Evolutionary conservation across 2,113 vertebrate genomes (phyloP).

Genomic region (Coptodon bakossiorum): DNA sequence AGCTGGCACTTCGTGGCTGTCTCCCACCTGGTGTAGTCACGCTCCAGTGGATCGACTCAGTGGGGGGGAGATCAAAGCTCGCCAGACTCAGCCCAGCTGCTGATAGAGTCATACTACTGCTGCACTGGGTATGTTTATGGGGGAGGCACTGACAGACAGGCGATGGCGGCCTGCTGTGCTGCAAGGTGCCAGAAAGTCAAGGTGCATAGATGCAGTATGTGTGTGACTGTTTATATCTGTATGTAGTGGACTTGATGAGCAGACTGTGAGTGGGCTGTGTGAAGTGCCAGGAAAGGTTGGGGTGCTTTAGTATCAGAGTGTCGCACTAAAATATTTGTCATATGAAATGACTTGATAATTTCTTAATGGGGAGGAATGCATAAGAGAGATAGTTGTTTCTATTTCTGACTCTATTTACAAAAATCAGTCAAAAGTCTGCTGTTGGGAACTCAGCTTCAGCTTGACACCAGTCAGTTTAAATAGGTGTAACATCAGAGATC

Average conservation of each 20-base stretch:
- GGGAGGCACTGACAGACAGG: conserved; percentile 35
- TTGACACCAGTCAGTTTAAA: neutral
- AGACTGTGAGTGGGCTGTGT: conserved; percentile 58
- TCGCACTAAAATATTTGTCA: neutral
- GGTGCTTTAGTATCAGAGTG: neutral
- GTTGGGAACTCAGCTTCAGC: neutral
- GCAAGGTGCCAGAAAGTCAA: conserved; percentile 12
- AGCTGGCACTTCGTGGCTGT: neutral
- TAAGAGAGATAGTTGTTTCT: neutral
- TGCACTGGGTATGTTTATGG: conserved; percentile 17
- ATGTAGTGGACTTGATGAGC: conserved; percentile 8
- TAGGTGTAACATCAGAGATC: neutral
- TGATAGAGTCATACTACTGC: conserved; percentile 20
- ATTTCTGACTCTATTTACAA: neutral
- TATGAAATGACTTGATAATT: neutral
- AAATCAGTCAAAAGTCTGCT: neutral
- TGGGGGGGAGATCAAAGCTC: neutral
- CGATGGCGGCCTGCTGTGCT: conserved; percentile 26
- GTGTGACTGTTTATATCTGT: neutral
- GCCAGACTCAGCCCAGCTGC: neutral
- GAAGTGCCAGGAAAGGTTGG: conserved; percentile 16
- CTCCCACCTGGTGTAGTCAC: conserved; percentile 38
- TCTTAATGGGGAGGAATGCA: neutral
- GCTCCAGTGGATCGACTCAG: conserved; percentile 7
- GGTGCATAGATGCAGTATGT: neutral